Evolutionary conservation across 2,888 invertebrate species (phyloP), one percentile per base, ranked within the genome.

Genomic region (Hermaeophaga mercurialis): DNA sequence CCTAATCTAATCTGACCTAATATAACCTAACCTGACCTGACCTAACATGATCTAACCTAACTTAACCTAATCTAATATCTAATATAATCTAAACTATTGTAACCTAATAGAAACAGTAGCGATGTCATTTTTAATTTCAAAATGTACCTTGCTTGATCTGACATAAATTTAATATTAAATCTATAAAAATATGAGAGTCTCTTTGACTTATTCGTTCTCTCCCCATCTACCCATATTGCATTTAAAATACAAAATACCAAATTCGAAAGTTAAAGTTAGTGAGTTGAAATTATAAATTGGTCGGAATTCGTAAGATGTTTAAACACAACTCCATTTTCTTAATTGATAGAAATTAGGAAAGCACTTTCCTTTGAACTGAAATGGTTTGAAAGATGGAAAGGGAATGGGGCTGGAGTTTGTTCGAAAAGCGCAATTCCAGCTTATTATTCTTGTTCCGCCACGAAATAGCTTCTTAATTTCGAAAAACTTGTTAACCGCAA

Each of bases 401-500:
- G 12, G 24, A 43, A 24, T 6, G 12, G 31, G 39, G 12, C 11
- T 64, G 61, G 66, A 63, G 64, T 66, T 64, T 60, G 34, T 63
- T 55, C 64, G 65, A 46, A 61, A 66, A 62, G 56, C 63, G 64
- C 70, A 70, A 70, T 72, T 68, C 68, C 63, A 64, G 66, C 71
- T 70, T 70, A 72, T 73, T 74, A 74, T 73, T 74, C 72, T 66
- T 70, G 71, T 73, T 75, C 72, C 73, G 70, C 65, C 64, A 57
- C 68, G 72, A 72, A 70, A 75, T 76, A 67, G 75, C 74, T 75
- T 73, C 74, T 71, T 73, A 74, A 75, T 74, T 74, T 71, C 71
- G 64, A 70, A 73, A 75, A 76, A 75, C 73, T 75, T 70, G 74
- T 76, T 75, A 75, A 73, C 73, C 74, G 64, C 74, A 73, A 75